Evolutionary conservation across 2,888 invertebrate genomes (phyloP).

Genomic region (Cordylochernes scorpioides): DNA sequence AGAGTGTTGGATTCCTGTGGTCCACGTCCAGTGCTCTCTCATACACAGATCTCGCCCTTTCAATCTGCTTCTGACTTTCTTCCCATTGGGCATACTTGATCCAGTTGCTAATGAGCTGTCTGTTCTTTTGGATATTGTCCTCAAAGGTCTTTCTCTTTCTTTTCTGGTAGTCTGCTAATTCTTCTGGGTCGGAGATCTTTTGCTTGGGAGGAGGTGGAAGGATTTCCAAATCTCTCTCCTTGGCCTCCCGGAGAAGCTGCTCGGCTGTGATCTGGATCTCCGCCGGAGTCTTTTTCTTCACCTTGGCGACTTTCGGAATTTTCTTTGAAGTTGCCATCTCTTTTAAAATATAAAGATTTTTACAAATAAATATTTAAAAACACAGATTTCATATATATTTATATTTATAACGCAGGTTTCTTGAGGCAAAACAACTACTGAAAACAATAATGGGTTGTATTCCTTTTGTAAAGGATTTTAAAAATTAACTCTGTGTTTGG

Average conservation of each 20-base stretch:
- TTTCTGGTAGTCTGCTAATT: slow-evolving; percentile 80
- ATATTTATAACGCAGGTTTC: too few species aligned
- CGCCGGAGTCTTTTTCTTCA: slow-evolving; percentile 93
- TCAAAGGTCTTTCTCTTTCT: slow-evolving; percentile 84
- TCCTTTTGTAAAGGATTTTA: too few species aligned
- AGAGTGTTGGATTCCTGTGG: slow-evolving; percentile 80
- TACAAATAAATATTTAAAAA: too few species aligned
- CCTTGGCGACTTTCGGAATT: too few species aligned
- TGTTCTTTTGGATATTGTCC: slow-evolving; percentile 86
- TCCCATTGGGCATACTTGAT: slow-evolving; percentile 99
- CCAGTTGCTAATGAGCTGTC: slow-evolving; percentile 88
- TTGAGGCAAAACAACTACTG: too few species aligned
- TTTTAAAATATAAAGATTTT: too few species aligned
- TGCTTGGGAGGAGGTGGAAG: slow-evolving; percentile 91
- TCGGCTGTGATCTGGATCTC: slow-evolving; percentile 98
- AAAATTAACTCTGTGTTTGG: too few species aligned
- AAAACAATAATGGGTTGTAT: too few species aligned
- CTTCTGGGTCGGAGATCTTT: slow-evolving; percentile 94
- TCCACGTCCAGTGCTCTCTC: slow-evolving; percentile 92
- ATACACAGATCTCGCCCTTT: slow-evolving; percentile 64
- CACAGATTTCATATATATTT: too few species aligned
- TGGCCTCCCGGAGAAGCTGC: slow-evolving; percentile 86
- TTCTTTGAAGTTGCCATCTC: too few species aligned
- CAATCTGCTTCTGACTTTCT: slow-evolving; percentile 85
- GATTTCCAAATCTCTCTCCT: slow-evolving; percentile 91